Conservation (phyloP, 1,140 invertebrate genomes). For the Scylla paramamosain region DNA sequence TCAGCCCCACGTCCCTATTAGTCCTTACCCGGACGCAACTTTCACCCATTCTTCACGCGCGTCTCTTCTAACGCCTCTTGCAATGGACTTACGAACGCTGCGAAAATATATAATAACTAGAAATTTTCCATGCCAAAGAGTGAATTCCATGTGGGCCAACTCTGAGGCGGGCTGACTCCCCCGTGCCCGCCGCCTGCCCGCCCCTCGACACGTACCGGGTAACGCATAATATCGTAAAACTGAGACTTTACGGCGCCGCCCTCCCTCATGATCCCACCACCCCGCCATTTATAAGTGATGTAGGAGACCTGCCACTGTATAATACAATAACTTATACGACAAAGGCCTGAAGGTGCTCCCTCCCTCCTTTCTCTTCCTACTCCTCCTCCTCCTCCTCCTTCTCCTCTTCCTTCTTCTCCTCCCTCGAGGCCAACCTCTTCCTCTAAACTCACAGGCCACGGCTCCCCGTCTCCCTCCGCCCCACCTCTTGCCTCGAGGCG, state of each 20-base stretch:
- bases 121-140: conserved; percentile 13
- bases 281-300: conserved; percentile 66
- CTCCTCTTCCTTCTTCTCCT: not conserved
- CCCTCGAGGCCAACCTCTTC: conserved; percentile 5
- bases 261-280: conserved; percentile 60
- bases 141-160: not conserved
- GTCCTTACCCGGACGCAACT: not conserved
- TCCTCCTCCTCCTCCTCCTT: not conserved
- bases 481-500: not conserved
- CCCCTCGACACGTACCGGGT: conserved; percentile 61
- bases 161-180: not conserved
- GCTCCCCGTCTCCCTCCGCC: conserved; percentile 37
- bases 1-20: not conserved
- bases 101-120: conserved; percentile 12
- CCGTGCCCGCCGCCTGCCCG: not conserved
- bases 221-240: conserved; percentile 69
- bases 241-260: conserved; percentile 50
- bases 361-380: not conserved
- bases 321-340: conserved; percentile 63
- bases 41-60: not conserved
- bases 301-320: conserved; percentile 61
- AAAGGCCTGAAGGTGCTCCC: conserved; percentile 50
- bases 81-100: not conserved
- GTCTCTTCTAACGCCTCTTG: not conserved
- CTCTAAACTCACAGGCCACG: conserved; percentile 12